Conservation (phyloP, 2,797 vertebrate species). For the Siniperca obscura region DNA sequence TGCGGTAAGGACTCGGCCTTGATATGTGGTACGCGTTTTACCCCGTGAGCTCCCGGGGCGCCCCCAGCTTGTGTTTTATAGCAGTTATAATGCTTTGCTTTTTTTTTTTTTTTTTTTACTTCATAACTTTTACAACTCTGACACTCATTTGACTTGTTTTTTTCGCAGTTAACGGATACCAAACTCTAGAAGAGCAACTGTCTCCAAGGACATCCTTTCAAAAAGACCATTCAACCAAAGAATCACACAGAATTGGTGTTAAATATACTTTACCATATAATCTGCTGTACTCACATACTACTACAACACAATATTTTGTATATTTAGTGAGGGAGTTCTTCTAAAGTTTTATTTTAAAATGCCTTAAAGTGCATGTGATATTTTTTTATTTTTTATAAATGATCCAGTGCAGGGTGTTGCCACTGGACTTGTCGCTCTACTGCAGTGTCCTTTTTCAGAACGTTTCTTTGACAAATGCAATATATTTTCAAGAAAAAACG, state of each 20-base stretch:
- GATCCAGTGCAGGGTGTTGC: not conserved
- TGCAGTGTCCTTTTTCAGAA: not conserved
- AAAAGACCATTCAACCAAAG: not conserved
- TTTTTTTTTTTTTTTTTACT: not conserved
- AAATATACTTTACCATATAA: not conserved
- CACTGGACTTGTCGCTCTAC: not conserved
- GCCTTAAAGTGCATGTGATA: not conserved
- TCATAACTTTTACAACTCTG: not conserved
- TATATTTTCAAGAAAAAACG: not conserved
- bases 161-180: slow-evolving; percentile 44
- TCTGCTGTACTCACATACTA: not conserved
- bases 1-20: no score
- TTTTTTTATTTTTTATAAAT: not conserved
- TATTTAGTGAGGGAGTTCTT: not conserved
- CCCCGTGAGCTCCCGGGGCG: no score
- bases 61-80: not conserved
- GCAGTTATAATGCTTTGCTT: not conserved
- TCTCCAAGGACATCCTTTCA: not conserved
- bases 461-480: not conserved
- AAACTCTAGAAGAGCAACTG: slow-evolving; percentile 40
- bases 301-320: not conserved
- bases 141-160: not conserved
- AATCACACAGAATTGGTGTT: not conserved
- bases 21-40: no score
- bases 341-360: slow-evolving; percentile 4